These are phyloP conservation scores for Clanis bilineata DNA, from an alignment of 2,888 invertebrate genomes.

Conservation along the genomic window DNA sequence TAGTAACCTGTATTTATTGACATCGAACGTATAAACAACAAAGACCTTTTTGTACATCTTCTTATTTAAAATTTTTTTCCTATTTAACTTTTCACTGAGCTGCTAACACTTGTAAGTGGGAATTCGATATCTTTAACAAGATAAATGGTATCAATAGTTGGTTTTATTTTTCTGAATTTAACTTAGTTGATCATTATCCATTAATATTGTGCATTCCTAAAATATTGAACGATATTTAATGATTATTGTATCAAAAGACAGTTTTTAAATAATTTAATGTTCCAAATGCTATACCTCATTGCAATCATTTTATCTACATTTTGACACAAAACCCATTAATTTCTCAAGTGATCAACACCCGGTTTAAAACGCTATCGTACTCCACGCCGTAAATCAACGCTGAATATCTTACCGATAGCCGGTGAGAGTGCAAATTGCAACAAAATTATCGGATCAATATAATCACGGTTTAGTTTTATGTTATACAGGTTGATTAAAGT, in stretches of 20 bases:
- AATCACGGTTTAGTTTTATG: constrained; percentile 12
- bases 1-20: constrained; percentile 62
- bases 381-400: constrained; percentile 1
- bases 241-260: background rate
- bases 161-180: constrained; percentile 23
- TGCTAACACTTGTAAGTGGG: constrained; percentile 22
- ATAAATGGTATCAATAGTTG: constrained; percentile 30
- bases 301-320: background rate
- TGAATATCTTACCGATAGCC: constrained; percentile 11
- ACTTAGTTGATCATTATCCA: constrained; percentile 27
- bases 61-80: constrained; percentile 34
- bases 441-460: constrained; percentile 20
- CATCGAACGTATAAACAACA: constrained; percentile 53
- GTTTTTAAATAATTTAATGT: too few relatives aligned
- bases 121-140: constrained; percentile 39
- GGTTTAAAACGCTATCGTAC: background rate
- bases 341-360: constrained; percentile 14
- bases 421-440: constrained; percentile 17
- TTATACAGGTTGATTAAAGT: constrained; percentile 16
- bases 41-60: constrained; percentile 51
- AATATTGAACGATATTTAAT: background rate
- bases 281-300: too few relatives aligned
- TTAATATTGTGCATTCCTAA: constrained; percentile 19
- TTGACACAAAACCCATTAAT: constrained; percentile 20
- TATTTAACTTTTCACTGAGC: constrained; percentile 32